Evolutionary conservation across 2,113 vertebrate species (phyloP).

Genomic region (Sula dactylatra): DNA sequence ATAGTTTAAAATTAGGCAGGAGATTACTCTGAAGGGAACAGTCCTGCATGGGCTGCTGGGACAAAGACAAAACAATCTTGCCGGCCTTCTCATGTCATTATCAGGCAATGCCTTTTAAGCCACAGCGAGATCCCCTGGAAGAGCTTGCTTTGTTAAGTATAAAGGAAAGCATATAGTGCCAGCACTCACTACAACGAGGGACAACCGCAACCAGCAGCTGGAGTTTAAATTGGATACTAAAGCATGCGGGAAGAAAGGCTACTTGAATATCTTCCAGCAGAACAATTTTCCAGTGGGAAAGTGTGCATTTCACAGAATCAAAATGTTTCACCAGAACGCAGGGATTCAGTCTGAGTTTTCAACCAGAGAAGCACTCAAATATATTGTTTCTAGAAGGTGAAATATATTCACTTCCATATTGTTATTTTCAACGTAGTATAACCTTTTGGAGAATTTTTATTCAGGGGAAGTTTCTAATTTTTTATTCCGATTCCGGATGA

Average conservation of each 20-base stretch:
- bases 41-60: accelerated
- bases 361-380: background rate
- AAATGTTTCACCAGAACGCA: background rate
- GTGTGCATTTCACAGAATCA: background rate
- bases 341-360: background rate
- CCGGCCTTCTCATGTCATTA: background rate
- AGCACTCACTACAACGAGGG: background rate
- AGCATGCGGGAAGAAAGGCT: background rate
- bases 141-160: background rate
- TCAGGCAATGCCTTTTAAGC: background rate
- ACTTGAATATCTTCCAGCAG: conserved; percentile 28
- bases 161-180: background rate
- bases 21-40: background rate
- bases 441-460: background rate
- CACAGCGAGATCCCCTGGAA: background rate
- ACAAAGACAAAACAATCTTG: background rate
- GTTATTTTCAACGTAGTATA: background rate
- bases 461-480: background rate
- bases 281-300: conserved; percentile 32
- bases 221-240: conserved; percentile 25
- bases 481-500: background rate
- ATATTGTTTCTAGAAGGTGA: background rate
- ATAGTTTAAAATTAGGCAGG: background rate
- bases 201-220: conserved; percentile 24
- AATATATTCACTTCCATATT: background rate